Conservation (phyloP, 1,140 invertebrate species). For the Helicoverpa armigera region DNA sequence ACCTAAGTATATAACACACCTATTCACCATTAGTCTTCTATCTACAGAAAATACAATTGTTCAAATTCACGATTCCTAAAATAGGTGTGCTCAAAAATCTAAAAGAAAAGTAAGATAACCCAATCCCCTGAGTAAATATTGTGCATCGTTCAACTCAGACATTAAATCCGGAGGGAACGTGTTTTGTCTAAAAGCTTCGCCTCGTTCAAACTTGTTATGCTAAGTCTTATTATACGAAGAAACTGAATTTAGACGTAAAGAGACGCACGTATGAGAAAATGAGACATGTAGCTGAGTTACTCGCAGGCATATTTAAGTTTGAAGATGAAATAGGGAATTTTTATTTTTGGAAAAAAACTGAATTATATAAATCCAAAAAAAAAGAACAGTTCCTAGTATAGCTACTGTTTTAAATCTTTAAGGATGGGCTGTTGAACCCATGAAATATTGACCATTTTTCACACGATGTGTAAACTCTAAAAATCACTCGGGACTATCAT, state of each 20-base stretch:
- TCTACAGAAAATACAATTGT: too few relatives aligned
- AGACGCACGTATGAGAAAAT: not conserved
- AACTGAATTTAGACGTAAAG: conserved; percentile 37
- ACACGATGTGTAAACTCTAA: conserved; percentile 29
- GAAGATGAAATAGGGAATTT: too few relatives aligned
- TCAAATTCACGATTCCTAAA: too few relatives aligned
- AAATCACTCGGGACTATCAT: conserved; percentile 31
- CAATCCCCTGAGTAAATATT: conserved; percentile 55
- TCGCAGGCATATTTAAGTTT: too few relatives aligned
- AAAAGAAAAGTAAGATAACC: conserved; percentile 32
- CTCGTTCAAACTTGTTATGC: conserved; percentile 71
- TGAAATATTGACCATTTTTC: not conserved
- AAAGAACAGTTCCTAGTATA: too few relatives aligned
- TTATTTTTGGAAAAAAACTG: too few relatives aligned
- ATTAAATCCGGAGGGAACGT: conserved; percentile 69
- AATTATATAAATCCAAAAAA: too few relatives aligned
- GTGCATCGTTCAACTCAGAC: conserved; percentile 60
- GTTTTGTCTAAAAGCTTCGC: conserved; percentile 81
- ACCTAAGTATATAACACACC: not conserved
- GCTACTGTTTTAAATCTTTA: too few relatives aligned
- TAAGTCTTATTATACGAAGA: conserved; percentile 63
- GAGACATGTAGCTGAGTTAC: not conserved
- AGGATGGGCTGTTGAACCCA: not conserved
- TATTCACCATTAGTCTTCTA: not conserved
- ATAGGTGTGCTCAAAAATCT: not conserved